Base-by-base conservation (phyloP, 2,797 vertebrate genomes). In the Microchirus variegatus region DNA sequence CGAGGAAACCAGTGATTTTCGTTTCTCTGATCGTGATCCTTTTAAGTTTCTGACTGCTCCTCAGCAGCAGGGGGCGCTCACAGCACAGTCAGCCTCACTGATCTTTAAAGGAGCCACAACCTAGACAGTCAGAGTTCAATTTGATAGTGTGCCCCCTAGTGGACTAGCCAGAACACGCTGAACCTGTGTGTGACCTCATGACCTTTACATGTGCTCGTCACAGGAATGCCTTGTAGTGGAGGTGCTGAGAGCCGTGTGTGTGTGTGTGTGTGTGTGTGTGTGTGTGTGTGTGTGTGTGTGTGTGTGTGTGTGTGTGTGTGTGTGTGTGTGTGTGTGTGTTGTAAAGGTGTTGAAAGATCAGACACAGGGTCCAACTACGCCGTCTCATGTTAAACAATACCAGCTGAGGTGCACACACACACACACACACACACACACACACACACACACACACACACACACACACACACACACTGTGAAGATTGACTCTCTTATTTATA, bases 321-420 rank as follows among this genome's bases (percentile, higher is more conserved):
- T 72, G 35, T 56, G 53, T 53, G 6, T 51, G 53, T 63, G 3
- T n/a, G 44, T 56, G 61, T 46, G 56, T 58, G 59, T 60, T 53
- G 36, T 53, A 42, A 70, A 81, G 69, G 81, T 83, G 79, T 75
- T 63, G 84, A 86, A 84, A 86, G 79, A 83, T 82, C 81, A 73
- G 63, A 74, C 60, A 36, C 84, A 86, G 81, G 55, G 49, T 78
- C 68, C 17, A 0, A 45, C 68, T 70, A 45, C 53, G 62, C 59
- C 60, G 44, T 75, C 60, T 71, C 26, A 16, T 67, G 49, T 53
- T 82, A 80, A 86, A 82, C 77, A 80, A 50, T 61, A 57, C 77
- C 84, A 82, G 77, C 67, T 84, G 84, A 70, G 60, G 54, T 46
- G 59, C 67, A 42, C 45, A 4, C 43, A 1, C 1, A 56, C 51